phyloP scores from a whole-genome alignment of 2,888 invertebrate genomes.

The Pandemis corylana region DNA sequence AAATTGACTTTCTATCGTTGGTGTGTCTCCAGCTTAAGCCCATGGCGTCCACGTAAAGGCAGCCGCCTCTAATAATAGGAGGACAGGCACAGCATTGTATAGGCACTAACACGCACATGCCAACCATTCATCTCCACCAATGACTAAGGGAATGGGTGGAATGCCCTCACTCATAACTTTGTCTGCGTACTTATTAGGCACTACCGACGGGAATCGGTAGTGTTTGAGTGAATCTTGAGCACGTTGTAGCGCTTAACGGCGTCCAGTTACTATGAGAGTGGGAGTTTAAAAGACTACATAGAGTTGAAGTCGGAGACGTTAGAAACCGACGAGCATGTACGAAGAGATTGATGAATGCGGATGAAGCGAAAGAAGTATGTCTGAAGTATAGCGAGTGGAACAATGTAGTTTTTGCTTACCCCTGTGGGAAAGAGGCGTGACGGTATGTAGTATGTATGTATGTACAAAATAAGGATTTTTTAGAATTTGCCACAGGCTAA shows the following conservation, averaged over 20 bases:
- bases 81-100: conserved; percentile 64
- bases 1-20: neutral
- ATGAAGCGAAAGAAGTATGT: too few relatives aligned
- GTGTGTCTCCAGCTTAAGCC: conserved; percentile 45
- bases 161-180: conserved; percentile 64
- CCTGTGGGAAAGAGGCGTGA: too few relatives aligned
- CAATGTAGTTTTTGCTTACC: too few relatives aligned
- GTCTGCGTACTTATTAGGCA: conserved; percentile 12
- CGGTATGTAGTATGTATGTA: too few relatives aligned
- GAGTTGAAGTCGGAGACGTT: neutral
- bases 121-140: conserved; percentile 67
- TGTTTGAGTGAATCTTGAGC: conserved; percentile 10
- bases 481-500: too few relatives aligned
- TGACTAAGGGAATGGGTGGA: conserved; percentile 63
- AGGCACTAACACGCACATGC: conserved; percentile 56
- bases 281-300: neutral
- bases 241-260: neutral
- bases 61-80: conserved; percentile 74
- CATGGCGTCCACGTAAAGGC: conserved; percentile 63
- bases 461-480: too few relatives aligned
- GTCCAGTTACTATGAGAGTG: neutral
- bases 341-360: too few relatives aligned
- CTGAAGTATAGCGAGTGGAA: too few relatives aligned
- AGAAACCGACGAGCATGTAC: too few relatives aligned
- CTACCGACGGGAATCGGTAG: conserved; percentile 12